Conservation (phyloP, 2,113 vertebrate genomes). For the Nothobranchius furzeri region DNA sequence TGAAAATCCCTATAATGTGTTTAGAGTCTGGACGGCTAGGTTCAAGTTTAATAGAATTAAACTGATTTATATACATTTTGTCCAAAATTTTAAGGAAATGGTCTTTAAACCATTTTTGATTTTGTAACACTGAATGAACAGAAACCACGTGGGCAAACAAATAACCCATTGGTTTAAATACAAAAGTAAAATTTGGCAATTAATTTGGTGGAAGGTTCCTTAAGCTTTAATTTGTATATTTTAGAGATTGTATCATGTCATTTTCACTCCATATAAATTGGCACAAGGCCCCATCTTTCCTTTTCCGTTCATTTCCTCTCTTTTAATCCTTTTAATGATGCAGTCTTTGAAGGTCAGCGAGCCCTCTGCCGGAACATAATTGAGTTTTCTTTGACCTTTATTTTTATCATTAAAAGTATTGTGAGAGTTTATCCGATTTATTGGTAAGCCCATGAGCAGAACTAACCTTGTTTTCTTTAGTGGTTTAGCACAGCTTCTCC, state of each 20-base stretch:
- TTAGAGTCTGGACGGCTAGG: too few relatives aligned
- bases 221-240: too few relatives aligned
- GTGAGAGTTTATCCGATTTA: conserved; percentile 14
- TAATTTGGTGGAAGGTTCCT: too few relatives aligned
- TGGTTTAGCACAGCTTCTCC: conserved; percentile 11
- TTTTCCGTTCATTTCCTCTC: neutral
- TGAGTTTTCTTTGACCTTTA: conserved; percentile 45
- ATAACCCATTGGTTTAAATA: too few relatives aligned
- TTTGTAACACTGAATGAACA: too few relatives aligned
- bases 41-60: too few relatives aligned
- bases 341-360: conserved; percentile 34
- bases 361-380: conserved; percentile 33
- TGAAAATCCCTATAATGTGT: too few relatives aligned
- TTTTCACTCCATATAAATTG: neutral
- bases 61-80: neutral
- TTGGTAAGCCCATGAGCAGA: conserved; percentile 27
- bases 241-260: too few relatives aligned
- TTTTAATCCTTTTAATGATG: conserved; percentile 15
- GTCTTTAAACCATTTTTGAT: too few relatives aligned
- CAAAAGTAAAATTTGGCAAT: too few relatives aligned
- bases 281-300: neutral
- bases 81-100: too few relatives aligned
- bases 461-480: conserved; percentile 30
- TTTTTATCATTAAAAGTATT: conserved; percentile 37
- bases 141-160: too few relatives aligned